Conservation (phyloP, 64 coral and sea anemone species). For the Exaiptasia diaphana region DNA sequence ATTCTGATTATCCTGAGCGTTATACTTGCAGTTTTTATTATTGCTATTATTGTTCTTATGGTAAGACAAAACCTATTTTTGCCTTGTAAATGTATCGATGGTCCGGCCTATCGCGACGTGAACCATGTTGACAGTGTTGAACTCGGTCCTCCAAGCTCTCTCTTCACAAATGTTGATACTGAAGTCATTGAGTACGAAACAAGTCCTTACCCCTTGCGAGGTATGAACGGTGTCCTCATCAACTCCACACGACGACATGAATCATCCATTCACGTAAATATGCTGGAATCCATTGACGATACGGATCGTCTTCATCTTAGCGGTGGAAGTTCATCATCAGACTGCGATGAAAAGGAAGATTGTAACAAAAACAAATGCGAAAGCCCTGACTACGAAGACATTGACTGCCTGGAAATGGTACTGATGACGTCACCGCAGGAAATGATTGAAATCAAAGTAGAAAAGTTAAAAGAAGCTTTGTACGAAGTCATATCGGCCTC, state of each 20-base stretch:
- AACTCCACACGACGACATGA: neutral
- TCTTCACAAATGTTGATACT: conserved; percentile 52
- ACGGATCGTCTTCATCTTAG: conserved; percentile 77
- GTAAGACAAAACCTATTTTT: conserved; percentile 61
- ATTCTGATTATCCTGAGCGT: conserved; percentile 83
- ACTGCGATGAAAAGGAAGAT: conserved; percentile 47
- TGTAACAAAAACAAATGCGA: conserved; percentile 24
- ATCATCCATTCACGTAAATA: conserved; percentile 6
- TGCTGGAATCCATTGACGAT: conserved; percentile 48
- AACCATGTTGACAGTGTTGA: conserved; percentile 66
- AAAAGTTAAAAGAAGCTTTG: conserved; percentile 72
- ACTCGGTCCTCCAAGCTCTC: conserved; percentile 38
- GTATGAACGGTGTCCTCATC: neutral
- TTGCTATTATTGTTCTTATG: conserved; percentile 72
- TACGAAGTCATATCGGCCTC: conserved; percentile 65
- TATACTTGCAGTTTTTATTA: conserved; percentile 75
- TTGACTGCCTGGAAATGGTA: conserved; percentile 45
- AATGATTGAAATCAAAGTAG: conserved; percentile 46
- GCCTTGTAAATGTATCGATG: conserved; percentile 72
- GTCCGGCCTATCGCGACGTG: conserved; percentile 54
- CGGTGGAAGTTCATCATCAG: conserved; percentile 37
- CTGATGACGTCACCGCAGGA: conserved; percentile 35
- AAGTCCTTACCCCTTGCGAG: conserved; percentile 52
- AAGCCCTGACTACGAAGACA: conserved; percentile 31
- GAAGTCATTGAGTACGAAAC: conserved; percentile 68